Base-by-base conservation (phyloP, 2,113 vertebrate species). In the Bathybates hornii region DNA sequence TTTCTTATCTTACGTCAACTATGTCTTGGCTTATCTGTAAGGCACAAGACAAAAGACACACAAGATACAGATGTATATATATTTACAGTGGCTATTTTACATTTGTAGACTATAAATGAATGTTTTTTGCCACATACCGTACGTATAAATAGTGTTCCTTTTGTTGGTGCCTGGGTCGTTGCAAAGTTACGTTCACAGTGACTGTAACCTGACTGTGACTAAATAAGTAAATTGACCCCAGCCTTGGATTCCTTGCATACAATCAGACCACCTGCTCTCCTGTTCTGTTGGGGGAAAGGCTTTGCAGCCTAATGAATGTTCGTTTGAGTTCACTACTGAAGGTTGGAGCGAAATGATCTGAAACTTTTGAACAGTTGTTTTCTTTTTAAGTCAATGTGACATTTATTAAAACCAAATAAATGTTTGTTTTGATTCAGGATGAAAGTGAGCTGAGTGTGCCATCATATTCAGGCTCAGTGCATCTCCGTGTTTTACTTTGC, bases 241-340 rank as follows among this genome's bases (percentile, higher is more conserved):
- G 92, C 81, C 87, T 87, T 83, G 6, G 10, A 91, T 91, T 80
- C 86, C 84, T 82, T 48, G 11, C 82, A 87, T 86, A 27, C 73
- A 68, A 38, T 36, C 68, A 56, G 54, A 71, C 43, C 93, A 92
- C 91, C 91, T 95, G 94, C 89, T 52, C 80, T 5, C 68, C 89
- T 53, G 89, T 78, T 17, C 27, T 78, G 50, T 89, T 82, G 53
- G 6, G 27, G 32, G 2, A 53, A 45, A 78, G 63, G 53, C 73
- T 82, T 81, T 80, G 53, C 53, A 61, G 87, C 53, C 48, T 80
- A 66, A 21, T 81, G 24, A 84, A 80, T 80, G 50, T 38, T 71
- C 45, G 59, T 61, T 66, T 27, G 19, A 83, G 68, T 83, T 85
- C 83, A 80, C 9, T 27, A 68, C 8, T 56, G 89, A 88, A 82